Evolutionary conservation across 2,113 vertebrate species (phyloP), one percentile per base, ranked within the genome.

Genomic region (Nesospiza acunhae): DNA sequence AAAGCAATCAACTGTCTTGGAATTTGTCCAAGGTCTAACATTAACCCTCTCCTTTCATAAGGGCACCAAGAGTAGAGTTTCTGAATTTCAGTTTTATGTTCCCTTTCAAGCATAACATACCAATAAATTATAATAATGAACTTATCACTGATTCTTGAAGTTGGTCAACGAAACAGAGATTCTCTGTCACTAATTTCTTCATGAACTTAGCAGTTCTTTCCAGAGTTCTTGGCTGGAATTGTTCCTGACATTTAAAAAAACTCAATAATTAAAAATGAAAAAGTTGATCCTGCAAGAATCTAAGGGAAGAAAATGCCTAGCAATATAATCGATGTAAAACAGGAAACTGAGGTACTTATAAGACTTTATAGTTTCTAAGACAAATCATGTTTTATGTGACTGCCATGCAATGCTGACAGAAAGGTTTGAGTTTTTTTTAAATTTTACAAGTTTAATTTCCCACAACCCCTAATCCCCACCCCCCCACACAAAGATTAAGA

Each of bases 351-450:
- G 14, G 6, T 79, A 74, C 20, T 49, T 39, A 13, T 33, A 78
- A 13, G 11, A 72, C 14, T 74, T 75, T 42, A 53, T 33, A 55
- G 2, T 53, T 6, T 76, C 23, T 53, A 21, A 39, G 47, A 8
- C 1, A 35, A 80, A 10, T 60, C 33, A 50, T 19, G 16, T 59
- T 88, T 70, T 67, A 63, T 52, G 19, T 53, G 7, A 59, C 15
- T 53, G 20, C 44, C 22, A 39, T 26, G 8, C 22, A 76, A 50
- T 24, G 2, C 2, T 5, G 7, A 31, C 17, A 69, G n/a, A 60
- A 0, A 5, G 22, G 33, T 44, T 37, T 21, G 28, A 13, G 2
- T 1, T 24, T 2, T 35, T 59, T 59, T 46, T 4, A 39, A 75
- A 44, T 2, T 7, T 8, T 82, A 2, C 26, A 73, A 50, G 10